phyloP scores from a whole-genome alignment of 2,888 invertebrate species.

The Polymixis flavicincta region DNA sequence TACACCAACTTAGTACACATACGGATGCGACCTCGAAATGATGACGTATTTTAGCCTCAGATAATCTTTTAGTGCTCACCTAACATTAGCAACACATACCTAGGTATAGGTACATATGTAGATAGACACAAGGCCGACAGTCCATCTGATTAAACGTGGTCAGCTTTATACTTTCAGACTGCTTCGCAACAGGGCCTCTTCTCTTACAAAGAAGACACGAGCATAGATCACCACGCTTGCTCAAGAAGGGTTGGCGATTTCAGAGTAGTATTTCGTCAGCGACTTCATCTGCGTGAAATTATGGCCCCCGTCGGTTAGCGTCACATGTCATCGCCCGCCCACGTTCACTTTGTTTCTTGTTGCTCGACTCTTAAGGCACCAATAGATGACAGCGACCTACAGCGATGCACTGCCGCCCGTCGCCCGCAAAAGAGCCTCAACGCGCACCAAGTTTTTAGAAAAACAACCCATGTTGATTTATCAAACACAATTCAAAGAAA shows the following conservation, averaged over 20 bases:
- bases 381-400: too few species aligned
- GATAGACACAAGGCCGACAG: background rate
- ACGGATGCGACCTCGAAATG: slow-evolving; percentile 41
- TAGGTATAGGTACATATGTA: background rate
- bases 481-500: too few species aligned
- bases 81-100: slow-evolving; percentile 25
- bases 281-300: too few species aligned
- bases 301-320: too few species aligned
- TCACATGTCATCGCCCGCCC: too few species aligned
- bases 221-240: background rate
- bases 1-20: background rate
- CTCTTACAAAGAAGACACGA: background rate
- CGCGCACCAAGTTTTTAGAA: too few species aligned
- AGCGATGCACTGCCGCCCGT: too few species aligned
- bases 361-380: too few species aligned
- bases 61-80: slow-evolving; percentile 41
- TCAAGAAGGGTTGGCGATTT: background rate
- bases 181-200: background rate
- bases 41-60: slow-evolving; percentile 38
- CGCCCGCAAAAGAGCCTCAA: too few species aligned
- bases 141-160: background rate
- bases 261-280: background rate
- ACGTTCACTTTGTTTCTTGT: too few species aligned
- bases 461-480: too few species aligned
- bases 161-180: background rate